Conservation (phyloP, 2,888 invertebrate genomes). For the Norana najaformis region DNA sequence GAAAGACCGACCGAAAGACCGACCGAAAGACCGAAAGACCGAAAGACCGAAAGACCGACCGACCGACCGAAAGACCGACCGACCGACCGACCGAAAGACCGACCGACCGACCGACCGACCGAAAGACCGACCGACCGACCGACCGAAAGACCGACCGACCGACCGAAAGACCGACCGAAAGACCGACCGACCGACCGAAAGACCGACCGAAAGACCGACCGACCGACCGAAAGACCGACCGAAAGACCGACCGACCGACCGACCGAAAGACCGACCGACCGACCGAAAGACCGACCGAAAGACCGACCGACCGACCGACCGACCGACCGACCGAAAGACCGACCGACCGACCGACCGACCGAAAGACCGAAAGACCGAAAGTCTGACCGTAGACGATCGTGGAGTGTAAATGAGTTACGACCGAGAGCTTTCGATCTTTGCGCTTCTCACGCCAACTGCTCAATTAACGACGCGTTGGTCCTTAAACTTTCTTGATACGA, state of each 20-base stretch:
- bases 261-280: neutral
- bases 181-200: neutral
- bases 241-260: neutral
- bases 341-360: neutral
- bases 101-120: neutral
- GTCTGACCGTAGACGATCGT: neutral
- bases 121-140: neutral
- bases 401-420: constrained; percentile 1
- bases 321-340: neutral
- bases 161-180: neutral
- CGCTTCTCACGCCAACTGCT: constrained; percentile 13
- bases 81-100: neutral
- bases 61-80: neutral
- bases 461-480: neutral
- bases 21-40: neutral
- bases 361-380: neutral
- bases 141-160: no score
- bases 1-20: neutral
- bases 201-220: neutral
- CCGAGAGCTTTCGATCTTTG: constrained; percentile 7
- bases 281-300: neutral
- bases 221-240: neutral
- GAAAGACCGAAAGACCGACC: neutral
- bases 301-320: neutral
- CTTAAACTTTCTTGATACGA: neutral